Evolutionary conservation across 2,113 vertebrate species (phyloP).

Genomic region (Gobius niger): DNA sequence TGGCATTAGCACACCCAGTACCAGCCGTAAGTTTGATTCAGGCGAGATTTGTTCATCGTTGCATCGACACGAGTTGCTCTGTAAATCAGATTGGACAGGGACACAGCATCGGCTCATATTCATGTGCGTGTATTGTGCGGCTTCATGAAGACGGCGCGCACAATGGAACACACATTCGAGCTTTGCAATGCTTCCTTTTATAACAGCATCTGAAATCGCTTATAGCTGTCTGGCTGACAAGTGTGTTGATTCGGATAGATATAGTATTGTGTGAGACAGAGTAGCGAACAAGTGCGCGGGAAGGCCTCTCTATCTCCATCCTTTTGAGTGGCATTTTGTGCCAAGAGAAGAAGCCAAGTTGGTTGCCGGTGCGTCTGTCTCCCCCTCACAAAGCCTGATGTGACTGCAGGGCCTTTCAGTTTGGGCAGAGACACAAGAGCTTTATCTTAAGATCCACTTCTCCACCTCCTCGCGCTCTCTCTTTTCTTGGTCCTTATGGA

Average conservation of each 20-base stretch:
- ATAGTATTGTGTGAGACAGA: conserved; percentile 66
- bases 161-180: conserved; percentile 63
- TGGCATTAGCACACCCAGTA: conserved; percentile 11
- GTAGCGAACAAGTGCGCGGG: conserved; percentile 62
- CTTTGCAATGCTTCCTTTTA: conserved; percentile 62
- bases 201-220: conserved; percentile 61
- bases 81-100: conserved; percentile 36
- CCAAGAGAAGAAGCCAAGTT: conserved; percentile 69
- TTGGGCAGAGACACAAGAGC: conserved; percentile 67
- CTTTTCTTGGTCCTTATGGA: conserved; percentile 41
- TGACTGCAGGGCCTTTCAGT: conserved; percentile 68
- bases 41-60: conserved; percentile 25
- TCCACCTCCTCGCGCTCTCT: conserved; percentile 55
- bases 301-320: conserved; percentile 52
- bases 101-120: conserved; percentile 36
- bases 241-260: conserved; percentile 74
- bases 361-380: conserved; percentile 54
- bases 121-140: conserved; percentile 47
- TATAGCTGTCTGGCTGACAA: conserved; percentile 71
- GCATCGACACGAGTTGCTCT: conserved; percentile 19
- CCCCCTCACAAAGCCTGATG: conserved; percentile 66
- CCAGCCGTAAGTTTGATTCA: conserved; percentile 15
- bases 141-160: conserved; percentile 34
- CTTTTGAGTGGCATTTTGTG: conserved; percentile 49
- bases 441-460: conserved; percentile 76